A percentile compares a stretch with the other conserved stretches of the same genome.
Evolutionary conservation across 2,888 invertebrate genomes (phyloP).

Genomic region (Carcina quercana): DNA sequence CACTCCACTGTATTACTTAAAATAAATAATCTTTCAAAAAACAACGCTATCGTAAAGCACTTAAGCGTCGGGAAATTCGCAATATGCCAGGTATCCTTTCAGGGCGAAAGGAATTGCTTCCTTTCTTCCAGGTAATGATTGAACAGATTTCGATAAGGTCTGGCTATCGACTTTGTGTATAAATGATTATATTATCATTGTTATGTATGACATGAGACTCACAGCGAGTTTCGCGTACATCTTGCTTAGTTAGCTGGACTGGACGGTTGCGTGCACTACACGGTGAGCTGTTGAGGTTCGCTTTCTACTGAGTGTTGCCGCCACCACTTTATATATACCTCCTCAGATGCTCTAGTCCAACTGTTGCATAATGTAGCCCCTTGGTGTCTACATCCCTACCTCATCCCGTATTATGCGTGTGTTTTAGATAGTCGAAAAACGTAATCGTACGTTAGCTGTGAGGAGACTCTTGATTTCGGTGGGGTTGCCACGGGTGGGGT

Average conservation of each 20-base stretch:
- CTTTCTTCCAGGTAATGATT: no score
- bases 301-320: slow-evolving; percentile 46
- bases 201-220: slow-evolving; percentile 30
- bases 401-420: slow-evolving; percentile 39
- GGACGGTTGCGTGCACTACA: slow-evolving; percentile 49
- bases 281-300: slow-evolving; percentile 44
- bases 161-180: not conserved
- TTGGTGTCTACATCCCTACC: slow-evolving; percentile 65
- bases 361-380: slow-evolving; percentile 61
- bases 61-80: no score
- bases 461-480: slow-evolving; percentile 34
- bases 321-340: slow-evolving; percentile 10
- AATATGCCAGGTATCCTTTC: no score
- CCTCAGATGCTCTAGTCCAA: slow-evolving; percentile 27
- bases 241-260: slow-evolving; percentile 62
- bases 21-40: no score
- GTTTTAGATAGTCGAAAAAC: slow-evolving; percentile 39
- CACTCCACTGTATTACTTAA: not conserved
- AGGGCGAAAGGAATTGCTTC: no score
- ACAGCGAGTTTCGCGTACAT: slow-evolving; percentile 71
- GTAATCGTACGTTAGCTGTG: slow-evolving; percentile 25
- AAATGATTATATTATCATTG: not conserved
- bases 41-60: no score
- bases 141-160: not conserved
- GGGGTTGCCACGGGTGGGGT: slow-evolving; percentile 46